phyloP scores from a whole-genome alignment of 2,113 vertebrate genomes.

The Gasterosteus nipponicus region DNA sequence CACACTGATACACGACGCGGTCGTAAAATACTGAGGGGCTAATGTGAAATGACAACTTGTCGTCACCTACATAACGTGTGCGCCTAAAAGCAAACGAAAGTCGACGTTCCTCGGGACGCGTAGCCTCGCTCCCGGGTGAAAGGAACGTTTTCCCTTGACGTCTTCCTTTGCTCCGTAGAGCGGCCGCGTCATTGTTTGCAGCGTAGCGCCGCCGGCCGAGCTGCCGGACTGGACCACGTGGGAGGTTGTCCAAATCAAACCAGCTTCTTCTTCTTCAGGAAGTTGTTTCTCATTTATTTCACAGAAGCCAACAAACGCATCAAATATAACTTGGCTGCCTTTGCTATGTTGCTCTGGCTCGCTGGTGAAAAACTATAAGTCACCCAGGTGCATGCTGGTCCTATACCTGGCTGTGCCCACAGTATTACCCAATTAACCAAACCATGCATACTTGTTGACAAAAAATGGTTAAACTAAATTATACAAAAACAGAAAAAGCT shows the following conservation, averaged over 20 bases:
- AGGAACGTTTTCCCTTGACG: background rate
- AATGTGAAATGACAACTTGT: background rate
- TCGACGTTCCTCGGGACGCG: background rate
- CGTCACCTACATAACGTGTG: background rate
- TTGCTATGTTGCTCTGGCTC: too few relatives aligned
- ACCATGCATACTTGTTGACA: too few relatives aligned
- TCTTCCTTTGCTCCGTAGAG: background rate
- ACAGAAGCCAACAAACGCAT: too few relatives aligned
- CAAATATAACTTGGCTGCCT: too few relatives aligned
- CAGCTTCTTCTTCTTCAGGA: background rate
- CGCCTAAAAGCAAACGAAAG: background rate
- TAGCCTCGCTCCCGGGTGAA: background rate
- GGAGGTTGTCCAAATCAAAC: background rate
- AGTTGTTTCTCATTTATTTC: too few relatives aligned
- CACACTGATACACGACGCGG: background rate
- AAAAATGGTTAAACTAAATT: too few relatives aligned
- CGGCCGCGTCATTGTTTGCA: background rate
- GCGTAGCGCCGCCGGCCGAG: background rate
- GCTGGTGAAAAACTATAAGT: too few relatives aligned
- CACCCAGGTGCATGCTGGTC: too few relatives aligned
- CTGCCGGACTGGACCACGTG: background rate
- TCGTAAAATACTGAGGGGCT: background rate
- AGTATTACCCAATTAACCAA: too few relatives aligned
- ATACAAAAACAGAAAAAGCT: too few relatives aligned
- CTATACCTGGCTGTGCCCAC: too few relatives aligned